Conservation (phyloP, 2,113 vertebrate species). For the Ivindomyrus marchei region DNA sequence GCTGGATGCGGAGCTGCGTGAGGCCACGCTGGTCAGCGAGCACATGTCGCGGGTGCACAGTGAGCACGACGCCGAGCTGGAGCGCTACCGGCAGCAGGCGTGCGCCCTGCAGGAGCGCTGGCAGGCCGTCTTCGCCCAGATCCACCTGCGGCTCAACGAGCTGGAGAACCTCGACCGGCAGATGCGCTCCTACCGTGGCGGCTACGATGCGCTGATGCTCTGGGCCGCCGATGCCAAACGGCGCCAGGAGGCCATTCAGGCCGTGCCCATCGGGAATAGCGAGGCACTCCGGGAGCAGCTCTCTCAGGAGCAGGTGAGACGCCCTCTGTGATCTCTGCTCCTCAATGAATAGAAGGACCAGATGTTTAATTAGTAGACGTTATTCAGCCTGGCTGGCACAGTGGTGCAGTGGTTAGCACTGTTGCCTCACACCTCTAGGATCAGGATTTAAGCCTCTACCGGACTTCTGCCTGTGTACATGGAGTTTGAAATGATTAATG, state of each 20-base stretch:
- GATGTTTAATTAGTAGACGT: neutral
- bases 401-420: neutral
- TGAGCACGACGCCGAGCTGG: conserved; percentile 81
- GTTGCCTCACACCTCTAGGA: neutral
- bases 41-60: conserved; percentile 76
- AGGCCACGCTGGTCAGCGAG: conserved; percentile 71
- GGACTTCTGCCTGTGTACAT: neutral
- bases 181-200: conserved; percentile 79
- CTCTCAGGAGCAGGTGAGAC: conserved; percentile 76
- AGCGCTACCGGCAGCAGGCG: conserved; percentile 75
- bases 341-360: neutral
- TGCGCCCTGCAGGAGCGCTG: conserved; percentile 81
- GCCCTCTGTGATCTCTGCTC: neutral
- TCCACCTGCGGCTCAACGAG: conserved; percentile 76
- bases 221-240: conserved; percentile 78
- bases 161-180: conserved; percentile 89
- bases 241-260: conserved; percentile 84
- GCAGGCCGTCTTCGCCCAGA: conserved; percentile 77
- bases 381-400: neutral
- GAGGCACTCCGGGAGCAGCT: conserved; percentile 75
- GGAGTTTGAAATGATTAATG: neutral
- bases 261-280: conserved; percentile 64
- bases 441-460: neutral
- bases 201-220: conserved; percentile 68
- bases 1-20: conserved; percentile 74